Conservation (phyloP, 2,888 invertebrate genomes). For the Rotaria macrura region DNA sequence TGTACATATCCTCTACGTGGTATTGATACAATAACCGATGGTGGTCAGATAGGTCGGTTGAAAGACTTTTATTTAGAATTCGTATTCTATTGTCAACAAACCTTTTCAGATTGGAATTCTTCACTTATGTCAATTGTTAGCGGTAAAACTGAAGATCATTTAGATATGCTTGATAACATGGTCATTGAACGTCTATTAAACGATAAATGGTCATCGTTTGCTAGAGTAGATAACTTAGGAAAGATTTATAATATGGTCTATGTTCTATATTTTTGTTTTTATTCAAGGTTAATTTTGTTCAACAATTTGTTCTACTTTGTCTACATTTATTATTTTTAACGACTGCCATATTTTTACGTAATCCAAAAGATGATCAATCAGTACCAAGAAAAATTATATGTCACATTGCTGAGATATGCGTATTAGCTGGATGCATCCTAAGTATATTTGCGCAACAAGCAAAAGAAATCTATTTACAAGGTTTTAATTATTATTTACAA, state of each 20-base stretch:
- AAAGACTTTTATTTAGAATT: not conserved
- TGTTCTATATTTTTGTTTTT: not conserved
- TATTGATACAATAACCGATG: conserved; percentile 81
- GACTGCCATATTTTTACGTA: conserved; percentile 79
- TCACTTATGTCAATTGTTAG: conserved; percentile 92
- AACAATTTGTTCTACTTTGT: conserved; percentile 73
- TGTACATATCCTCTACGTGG: conserved; percentile 92
- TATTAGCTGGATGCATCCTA: conserved; percentile 72
- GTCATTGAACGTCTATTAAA: conserved; percentile 89
- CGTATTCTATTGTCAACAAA: not conserved
- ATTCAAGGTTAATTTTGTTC: conserved; percentile 74
- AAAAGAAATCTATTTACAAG: conserved; percentile 85
- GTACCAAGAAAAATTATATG: conserved; percentile 47
- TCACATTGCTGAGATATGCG: conserved; percentile 70
- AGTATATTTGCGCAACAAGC: conserved; percentile 76
- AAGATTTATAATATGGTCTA: no score
- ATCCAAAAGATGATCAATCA: conserved; percentile 56
- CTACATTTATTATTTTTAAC: conserved; percentile 78
- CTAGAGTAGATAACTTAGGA: conserved; percentile 57
- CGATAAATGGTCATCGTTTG: conserved; percentile 99
- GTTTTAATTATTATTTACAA: conserved; percentile 73
- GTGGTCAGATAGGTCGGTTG: conserved; percentile 78
- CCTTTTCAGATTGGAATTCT: conserved; percentile 80
- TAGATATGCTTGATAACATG: conserved; percentile 95
- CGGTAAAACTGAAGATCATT: conserved; percentile 89